phyloP scores from a whole-genome alignment of 2,797 vertebrate species.

The Gymnothorax reevesii region DNA sequence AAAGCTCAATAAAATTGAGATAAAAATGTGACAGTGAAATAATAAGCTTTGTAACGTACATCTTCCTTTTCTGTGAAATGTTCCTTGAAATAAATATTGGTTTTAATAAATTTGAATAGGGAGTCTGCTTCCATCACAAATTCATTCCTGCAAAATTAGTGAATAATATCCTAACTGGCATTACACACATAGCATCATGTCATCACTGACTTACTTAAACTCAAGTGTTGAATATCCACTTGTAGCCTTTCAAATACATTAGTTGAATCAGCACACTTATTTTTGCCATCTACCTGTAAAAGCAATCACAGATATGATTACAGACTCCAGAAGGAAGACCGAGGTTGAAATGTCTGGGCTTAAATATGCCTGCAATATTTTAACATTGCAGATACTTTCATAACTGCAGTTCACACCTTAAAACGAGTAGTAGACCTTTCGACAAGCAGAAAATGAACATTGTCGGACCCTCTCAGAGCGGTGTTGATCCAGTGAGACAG shows the following conservation, averaged over 20 bases:
- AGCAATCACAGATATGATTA: constrained; percentile 10
- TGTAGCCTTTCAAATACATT: constrained; percentile 85
- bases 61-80: not conserved
- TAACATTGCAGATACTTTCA: not conserved
- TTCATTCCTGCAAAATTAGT: not conserved
- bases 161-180: not conserved
- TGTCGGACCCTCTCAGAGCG: constrained; percentile 75
- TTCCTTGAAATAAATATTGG: constrained; percentile 13
- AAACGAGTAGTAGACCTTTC: constrained; percentile 91
- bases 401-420: constrained; percentile 72
- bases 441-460: constrained; percentile 88
- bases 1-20: not conserved
- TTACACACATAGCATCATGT: not conserved
- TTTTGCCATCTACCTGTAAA: constrained; percentile 88
- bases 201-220: constrained; percentile 77
- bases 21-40: not conserved
- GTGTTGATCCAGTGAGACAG: constrained; percentile 92
- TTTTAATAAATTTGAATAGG: not conserved
- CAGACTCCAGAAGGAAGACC: not conserved
- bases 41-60: too few relatives aligned
- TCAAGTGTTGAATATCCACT: constrained; percentile 94
- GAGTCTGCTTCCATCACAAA: not conserved
- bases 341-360: not conserved
- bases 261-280: constrained; percentile 70
- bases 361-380: not conserved